phyloP scores from a whole-genome alignment of 2,113 vertebrate species.

The Crypturellus undulatus region DNA sequence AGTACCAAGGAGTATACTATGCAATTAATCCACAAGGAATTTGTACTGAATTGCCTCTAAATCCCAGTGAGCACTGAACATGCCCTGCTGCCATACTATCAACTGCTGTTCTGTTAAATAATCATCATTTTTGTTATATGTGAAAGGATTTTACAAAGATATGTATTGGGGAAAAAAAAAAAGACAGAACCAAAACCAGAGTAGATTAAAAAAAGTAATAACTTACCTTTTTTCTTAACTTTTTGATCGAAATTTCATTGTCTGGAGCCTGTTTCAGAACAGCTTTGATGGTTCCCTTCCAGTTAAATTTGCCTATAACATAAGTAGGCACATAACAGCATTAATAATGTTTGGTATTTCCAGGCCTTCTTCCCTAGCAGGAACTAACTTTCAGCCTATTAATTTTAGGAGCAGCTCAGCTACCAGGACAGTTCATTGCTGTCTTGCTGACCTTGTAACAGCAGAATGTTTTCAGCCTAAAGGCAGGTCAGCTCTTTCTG shows the following conservation, averaged over 20 bases:
- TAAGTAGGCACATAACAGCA: neutral
- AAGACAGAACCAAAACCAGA: neutral
- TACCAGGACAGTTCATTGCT: neutral
- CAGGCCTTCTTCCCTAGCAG: neutral
- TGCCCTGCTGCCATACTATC: neutral
- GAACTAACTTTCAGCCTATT: neutral
- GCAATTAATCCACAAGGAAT: neutral
- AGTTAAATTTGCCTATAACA: constrained; percentile 92
- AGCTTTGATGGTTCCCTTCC: constrained; percentile 95
- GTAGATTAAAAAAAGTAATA: fast-evolving
- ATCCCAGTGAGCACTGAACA: neutral
- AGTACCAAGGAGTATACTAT: neutral
- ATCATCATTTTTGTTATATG: neutral
- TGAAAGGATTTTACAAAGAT: neutral
- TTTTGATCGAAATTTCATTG: constrained; percentile 91
- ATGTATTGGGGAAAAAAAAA: neutral
- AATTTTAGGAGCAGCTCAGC: neutral
- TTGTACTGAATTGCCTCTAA: neutral
- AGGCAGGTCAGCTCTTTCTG: neutral
- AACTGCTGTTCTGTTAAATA: neutral
- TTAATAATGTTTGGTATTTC: neutral
- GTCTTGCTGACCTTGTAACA: neutral
- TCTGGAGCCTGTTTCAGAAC: constrained; percentile 87
- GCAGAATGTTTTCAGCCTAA: neutral
- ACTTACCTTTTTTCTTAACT: constrained; percentile 92